Evolutionary conservation across 2,888 invertebrate species (phyloP).

Genomic region (Cryptocephalus moraei): DNA sequence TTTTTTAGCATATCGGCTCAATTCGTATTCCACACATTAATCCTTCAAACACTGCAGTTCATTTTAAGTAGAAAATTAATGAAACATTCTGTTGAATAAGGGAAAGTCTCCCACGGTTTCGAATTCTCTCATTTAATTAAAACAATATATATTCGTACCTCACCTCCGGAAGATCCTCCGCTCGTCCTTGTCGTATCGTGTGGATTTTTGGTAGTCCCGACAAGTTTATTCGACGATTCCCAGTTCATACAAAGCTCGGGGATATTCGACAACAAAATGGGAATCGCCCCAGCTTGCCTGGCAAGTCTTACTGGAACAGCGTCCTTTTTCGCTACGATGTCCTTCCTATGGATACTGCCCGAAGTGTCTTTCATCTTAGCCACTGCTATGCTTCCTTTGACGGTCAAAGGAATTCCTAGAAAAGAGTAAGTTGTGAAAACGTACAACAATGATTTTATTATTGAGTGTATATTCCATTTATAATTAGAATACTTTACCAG

Average conservation of each 20-base stretch:
- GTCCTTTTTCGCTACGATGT: slow-evolving; percentile 49
- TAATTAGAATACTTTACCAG: too few relatives aligned
- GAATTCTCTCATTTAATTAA: too few relatives aligned
- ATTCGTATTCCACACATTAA: too few relatives aligned
- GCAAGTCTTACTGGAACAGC: slow-evolving; percentile 56
- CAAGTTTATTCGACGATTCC: slow-evolving; percentile 71
- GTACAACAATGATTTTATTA: not conserved
- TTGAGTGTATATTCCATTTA: too few relatives aligned
- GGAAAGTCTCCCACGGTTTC: too few relatives aligned
- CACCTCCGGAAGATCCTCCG: slow-evolving; percentile 86
- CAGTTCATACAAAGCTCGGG: slow-evolving; percentile 84
- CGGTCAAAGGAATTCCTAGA: slow-evolving; percentile 75
- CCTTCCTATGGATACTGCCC: slow-evolving; percentile 46
- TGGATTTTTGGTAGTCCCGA: slow-evolving; percentile 74
- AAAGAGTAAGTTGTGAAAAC: slow-evolving; percentile 29
- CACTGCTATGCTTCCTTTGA: slow-evolving; percentile 53
- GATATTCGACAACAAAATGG: slow-evolving; percentile 72
- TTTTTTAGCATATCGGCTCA: too few relatives aligned
- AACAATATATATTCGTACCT: slow-evolving; percentile 42
- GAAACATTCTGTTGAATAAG: not conserved
- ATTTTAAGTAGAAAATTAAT: slow-evolving; percentile 5
- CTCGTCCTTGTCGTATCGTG: slow-evolving; percentile 62
- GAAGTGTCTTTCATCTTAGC: slow-evolving; percentile 51
- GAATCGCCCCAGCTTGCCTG: slow-evolving; percentile 57
- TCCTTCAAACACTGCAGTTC: too few relatives aligned